Percentiles rank a stretch among this genome's conserved stretches.
Evolutionary conservation across 2,888 invertebrate genomes (phyloP).

Genomic region (Crepidodera aurea): DNA sequence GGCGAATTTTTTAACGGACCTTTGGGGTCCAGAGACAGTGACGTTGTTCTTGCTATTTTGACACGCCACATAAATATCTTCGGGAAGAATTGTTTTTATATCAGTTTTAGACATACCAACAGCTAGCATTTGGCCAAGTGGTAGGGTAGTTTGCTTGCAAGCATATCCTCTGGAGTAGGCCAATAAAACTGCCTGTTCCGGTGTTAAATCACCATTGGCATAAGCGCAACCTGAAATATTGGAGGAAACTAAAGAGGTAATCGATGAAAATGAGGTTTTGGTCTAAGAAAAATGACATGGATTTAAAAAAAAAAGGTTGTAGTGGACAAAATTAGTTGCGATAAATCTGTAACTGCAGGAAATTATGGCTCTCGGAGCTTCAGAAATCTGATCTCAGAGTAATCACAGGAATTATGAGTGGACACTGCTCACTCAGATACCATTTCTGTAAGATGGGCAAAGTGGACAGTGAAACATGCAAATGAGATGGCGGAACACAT

Average conservation of each 20-base stretch:
- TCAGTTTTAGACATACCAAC: conserved; percentile 64
- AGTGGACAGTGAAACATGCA: too few relatives aligned
- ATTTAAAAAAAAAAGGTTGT: too few relatives aligned
- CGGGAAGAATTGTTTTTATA: conserved; percentile 68
- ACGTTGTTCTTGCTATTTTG: conserved; percentile 87
- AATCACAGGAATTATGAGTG: too few relatives aligned
- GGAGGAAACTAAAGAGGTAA: too few relatives aligned
- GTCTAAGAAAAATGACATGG: not conserved
- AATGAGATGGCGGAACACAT: too few relatives aligned
- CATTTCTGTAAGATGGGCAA: too few relatives aligned
- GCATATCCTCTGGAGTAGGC: conserved; percentile 68
- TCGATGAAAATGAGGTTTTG: too few relatives aligned
- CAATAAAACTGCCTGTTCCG: conserved; percentile 68
- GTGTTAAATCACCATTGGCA: conserved; percentile 69
- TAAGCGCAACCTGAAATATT: conserved; percentile 67
- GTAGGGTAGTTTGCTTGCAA: conserved; percentile 53
- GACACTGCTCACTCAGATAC: too few relatives aligned
- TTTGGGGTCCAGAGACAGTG: conserved; percentile 87
- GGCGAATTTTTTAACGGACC: conserved; percentile 72
- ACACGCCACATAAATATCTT: conserved; percentile 84
- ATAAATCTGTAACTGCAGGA: too few relatives aligned
- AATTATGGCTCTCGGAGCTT: too few relatives aligned
- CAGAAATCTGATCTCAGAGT: too few relatives aligned
- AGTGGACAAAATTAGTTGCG: too few relatives aligned
- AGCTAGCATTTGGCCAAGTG: conserved; percentile 66